These are phyloP conservation scores for Drosophila limbata DNA, from an alignment of 2,888 invertebrate genomes.

Conservation along the genomic window DNA sequence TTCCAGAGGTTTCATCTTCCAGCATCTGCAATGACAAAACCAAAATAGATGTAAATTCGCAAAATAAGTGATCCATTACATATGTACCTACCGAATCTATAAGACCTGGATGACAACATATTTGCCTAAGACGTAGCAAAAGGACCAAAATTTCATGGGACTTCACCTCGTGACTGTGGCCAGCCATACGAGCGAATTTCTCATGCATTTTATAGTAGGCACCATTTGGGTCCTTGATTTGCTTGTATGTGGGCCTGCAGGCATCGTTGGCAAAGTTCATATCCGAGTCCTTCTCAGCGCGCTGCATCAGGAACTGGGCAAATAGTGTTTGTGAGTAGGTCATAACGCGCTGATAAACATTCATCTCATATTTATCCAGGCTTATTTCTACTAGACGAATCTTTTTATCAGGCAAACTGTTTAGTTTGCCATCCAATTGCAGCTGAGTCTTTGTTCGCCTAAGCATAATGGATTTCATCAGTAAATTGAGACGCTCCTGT, in stretches of 20 bases:
- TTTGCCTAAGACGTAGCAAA: conserved; percentile 93
- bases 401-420: conserved; percentile 88
- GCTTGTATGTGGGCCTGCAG: conserved; percentile 77
- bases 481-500: conserved; percentile 92
- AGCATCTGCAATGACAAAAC: conserved; percentile 85
- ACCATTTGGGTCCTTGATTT: conserved; percentile 84
- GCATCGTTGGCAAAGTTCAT: conserved; percentile 75
- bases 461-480: conserved; percentile 94
- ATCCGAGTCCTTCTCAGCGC: conserved; percentile 88
- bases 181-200: conserved; percentile 87
- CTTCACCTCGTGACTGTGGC: conserved; percentile 87
- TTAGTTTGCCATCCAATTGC: conserved; percentile 88
- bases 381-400: conserved; percentile 87
- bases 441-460: conserved; percentile 94
- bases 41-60: neutral
- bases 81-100: conserved; percentile 87
- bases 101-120: conserved; percentile 95
- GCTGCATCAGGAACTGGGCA: conserved; percentile 91
- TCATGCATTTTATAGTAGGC: conserved; percentile 89
- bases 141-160: conserved; percentile 92
- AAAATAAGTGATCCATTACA: neutral
- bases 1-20: conserved; percentile 84
- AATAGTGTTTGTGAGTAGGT: conserved; percentile 91
- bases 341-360: conserved; percentile 91
- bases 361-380: conserved; percentile 89